A percentile compares a stretch with the other conserved stretches of the same genome.
Evolutionary conservation across 2,797 vertebrate genomes (phyloP).

Genomic region (Cebuella pygmaea): DNA sequence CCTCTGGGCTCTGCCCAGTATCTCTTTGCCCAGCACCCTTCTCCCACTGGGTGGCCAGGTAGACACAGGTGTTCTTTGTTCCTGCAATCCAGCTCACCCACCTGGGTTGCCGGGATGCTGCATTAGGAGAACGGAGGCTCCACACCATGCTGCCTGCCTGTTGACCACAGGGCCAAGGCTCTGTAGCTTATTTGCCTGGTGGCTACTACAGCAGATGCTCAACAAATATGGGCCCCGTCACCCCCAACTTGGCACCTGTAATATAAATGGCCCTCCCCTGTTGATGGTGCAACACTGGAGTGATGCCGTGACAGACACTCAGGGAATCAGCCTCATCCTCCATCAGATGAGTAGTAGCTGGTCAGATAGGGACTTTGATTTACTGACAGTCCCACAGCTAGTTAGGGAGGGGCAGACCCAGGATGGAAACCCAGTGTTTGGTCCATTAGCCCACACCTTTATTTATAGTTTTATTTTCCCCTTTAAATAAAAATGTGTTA

Average conservation of each 20-base stretch:
- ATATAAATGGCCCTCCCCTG: background rate
- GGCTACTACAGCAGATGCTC: background rate
- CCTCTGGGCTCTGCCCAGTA: background rate
- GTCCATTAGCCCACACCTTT: background rate
- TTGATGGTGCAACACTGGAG: background rate
- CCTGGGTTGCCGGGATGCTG: background rate
- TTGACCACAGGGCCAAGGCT: too few relatives aligned
- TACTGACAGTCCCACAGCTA: background rate
- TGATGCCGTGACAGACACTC: background rate
- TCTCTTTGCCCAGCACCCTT: background rate
- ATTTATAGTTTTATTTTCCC: background rate
- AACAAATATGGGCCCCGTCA: too few relatives aligned
- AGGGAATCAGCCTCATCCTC: background rate
- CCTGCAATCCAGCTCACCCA: background rate
- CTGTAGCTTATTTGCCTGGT: background rate
- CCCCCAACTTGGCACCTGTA: too few relatives aligned
- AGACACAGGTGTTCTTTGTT: background rate
- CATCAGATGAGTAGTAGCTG: background rate
- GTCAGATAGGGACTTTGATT: background rate
- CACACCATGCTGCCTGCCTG: background rate
- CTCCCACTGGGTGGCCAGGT: background rate
- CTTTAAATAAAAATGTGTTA: background rate
- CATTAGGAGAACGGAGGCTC: background rate
- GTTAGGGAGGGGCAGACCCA: background rate
- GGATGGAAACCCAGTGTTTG: background rate